Percentiles rank a stretch among this genome's conserved stretches.
Evolutionary conservation across 2,113 vertebrate genomes (phyloP).

Genomic region (Oplegnathus fasciatus): DNA sequence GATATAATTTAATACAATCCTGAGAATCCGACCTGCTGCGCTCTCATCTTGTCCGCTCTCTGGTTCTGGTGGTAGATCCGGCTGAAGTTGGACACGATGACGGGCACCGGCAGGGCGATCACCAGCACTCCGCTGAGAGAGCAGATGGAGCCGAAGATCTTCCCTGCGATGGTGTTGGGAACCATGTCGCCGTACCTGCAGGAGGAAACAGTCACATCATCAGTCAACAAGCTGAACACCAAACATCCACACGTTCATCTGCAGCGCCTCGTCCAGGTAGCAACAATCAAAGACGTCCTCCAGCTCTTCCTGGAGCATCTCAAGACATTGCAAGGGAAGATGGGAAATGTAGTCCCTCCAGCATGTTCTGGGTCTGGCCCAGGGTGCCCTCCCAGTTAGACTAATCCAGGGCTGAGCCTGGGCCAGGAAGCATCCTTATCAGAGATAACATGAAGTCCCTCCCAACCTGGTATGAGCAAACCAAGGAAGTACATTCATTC

Average conservation of each 20-base stretch:
- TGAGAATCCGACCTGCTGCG: conserved; percentile 69
- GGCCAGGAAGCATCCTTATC: too few relatives aligned
- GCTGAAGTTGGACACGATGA: conserved; percentile 83
- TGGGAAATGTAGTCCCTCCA: not conserved
- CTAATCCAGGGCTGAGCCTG: too few relatives aligned
- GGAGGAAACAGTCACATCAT: not conserved
- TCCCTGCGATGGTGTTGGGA: conserved; percentile 78
- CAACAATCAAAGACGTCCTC: not conserved
- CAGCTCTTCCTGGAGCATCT: too few relatives aligned
- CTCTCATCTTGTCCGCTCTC: conserved; percentile 81
- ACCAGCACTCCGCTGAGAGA: conserved; percentile 81
- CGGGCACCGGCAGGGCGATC: conserved; percentile 79
- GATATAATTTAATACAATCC: rapidly evolving
- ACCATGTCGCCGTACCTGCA: conserved; percentile 81
- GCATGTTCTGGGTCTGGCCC: not conserved
- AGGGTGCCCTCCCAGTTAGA: not conserved
- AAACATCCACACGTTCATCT: not conserved
- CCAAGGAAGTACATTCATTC: too few relatives aligned
- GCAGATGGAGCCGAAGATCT: conserved; percentile 83
- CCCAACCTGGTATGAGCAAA: too few relatives aligned
- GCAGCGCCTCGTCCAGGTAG: too few relatives aligned
- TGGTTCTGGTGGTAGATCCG: conserved; percentile 84
- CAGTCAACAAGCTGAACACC: not conserved
- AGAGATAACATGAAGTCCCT: too few relatives aligned
- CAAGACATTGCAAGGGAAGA: not conserved